These are phyloP conservation scores for Doryteuthis pealeii DNA, from an alignment of 1,140 invertebrate species.

Conservation along the genomic window DNA sequence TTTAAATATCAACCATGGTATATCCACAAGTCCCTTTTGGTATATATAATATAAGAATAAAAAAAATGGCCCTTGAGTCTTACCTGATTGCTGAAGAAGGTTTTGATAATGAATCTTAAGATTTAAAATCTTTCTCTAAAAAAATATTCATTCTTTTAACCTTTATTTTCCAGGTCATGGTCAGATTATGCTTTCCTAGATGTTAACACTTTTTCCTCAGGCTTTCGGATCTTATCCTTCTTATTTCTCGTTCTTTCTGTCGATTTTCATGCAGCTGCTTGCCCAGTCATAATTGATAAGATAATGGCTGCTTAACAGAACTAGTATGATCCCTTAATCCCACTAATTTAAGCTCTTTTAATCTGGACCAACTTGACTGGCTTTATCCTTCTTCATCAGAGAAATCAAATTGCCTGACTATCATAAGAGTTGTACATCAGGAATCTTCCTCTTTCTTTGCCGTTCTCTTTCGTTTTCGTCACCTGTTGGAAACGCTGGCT, in stretches of 20 bases:
- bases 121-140: not conserved
- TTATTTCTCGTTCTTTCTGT: not conserved
- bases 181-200: not conserved
- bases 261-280: not conserved
- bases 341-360: not conserved
- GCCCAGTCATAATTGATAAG: not conserved
- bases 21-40: no score
- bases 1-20: no score
- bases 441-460: not conserved
- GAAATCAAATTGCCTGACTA: not conserved
- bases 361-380: not conserved
- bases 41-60: no score
- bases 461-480: not conserved
- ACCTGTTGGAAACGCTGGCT: not conserved
- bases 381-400: not conserved
- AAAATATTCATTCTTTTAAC: no score
- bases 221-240: not conserved
- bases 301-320: not conserved
- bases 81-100: no score
- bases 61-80: no score
- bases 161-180: not conserved
- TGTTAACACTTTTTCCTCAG: not conserved
- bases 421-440: not conserved
- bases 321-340: not conserved
- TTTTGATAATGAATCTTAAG: not conserved